Base-by-base conservation (phyloP, 2,888 invertebrate species). In the Eupithecia abbreviata region DNA sequence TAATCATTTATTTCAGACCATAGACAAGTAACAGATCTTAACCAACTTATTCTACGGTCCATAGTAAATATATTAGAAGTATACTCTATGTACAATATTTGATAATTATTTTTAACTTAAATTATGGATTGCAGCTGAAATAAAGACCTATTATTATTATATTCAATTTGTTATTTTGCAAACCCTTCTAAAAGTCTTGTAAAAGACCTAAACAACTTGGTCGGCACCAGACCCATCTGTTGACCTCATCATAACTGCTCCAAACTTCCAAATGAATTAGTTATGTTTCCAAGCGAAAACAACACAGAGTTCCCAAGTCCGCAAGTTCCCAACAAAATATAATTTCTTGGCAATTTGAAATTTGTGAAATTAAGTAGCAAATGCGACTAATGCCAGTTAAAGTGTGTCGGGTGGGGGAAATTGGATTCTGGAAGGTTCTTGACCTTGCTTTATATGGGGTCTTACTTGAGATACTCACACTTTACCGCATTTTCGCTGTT, bases 301-400 rank as follows among this genome's bases (percentile, higher is more conserved):
- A 47, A 68, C 65, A 65, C 18, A 62, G 66, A 65, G 51, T 55
- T 66, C 43, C 43, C 3, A 41, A 73, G 66, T 66, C 70, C 9
- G 47, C 41, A 15, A 74, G 70, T 65, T 74, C 30, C 43, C 66
- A 58, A 41, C 71, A 58, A 43, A 69, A 74, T 74, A 73, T 70
- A 18, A 67, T 70, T 55, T 67, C 49, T 65, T 49, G 74, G 45
- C 72, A 74, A 74, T 77, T 77, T 72, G 72, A 62, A 74, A 77
- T 68, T 77, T 74, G 30, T 65, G 74, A 70, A 74, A 71, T 76
- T 72, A 69, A 68, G 70, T 42, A 67, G 45, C 78, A 67, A 77
- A 72, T 75, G 75, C 45, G 73, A 15, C 12, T 74, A 78, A 78
- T 75, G 73, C 18, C 51, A 42, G 71, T 47, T 74, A 70, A 66